Percentiles rank a stretch among this genome's conserved stretches.
Conservation (phyloP, 2,888 invertebrate genomes). For the Amblyjoppa fuscipennis region DNA sequence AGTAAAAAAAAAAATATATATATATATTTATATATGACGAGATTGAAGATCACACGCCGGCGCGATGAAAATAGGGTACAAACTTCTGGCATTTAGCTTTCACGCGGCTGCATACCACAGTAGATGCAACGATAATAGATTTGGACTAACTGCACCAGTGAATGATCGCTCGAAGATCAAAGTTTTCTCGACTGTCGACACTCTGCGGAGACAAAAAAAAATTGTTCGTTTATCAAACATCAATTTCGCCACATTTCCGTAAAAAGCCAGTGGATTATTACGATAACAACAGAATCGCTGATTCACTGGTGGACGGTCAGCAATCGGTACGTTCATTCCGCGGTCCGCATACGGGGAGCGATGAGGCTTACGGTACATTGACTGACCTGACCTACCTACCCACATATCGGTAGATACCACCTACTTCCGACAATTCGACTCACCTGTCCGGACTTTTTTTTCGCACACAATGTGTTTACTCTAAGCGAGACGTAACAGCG, state of each 20-base stretch:
- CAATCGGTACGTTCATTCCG: slow-evolving; percentile 1
- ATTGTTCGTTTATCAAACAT: background rate
- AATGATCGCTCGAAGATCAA: background rate
- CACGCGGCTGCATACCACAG: slow-evolving; percentile 10
- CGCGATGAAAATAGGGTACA: background rate
- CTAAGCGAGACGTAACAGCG: background rate
- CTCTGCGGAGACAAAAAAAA: background rate
- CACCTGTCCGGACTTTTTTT: slow-evolving; percentile 48
- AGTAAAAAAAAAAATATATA: background rate
- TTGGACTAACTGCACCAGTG: background rate
- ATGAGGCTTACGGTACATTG: slow-evolving; percentile 71
- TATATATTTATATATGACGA: too few relatives aligned
- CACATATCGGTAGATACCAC: slow-evolving; percentile 63
- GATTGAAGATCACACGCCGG: background rate
- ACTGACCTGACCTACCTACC: slow-evolving; percentile 83
- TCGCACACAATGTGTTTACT: background rate
- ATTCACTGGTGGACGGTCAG: slow-evolving; percentile 18
- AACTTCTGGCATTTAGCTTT: slow-evolving; percentile 10
- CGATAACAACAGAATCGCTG: slow-evolving; percentile 1
- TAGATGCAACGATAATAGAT: slow-evolving; percentile 5
- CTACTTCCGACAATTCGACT: slow-evolving; percentile 58
- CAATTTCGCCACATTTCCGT: background rate
- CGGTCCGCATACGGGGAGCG: slow-evolving; percentile 44
- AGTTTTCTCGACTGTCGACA: background rate
- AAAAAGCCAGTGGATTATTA: background rate